Percentiles rank a stretch among this genome's conserved stretches.
Conservation (phyloP, 2,113 vertebrate species). For the Trichomycterus rosablanca region DNA sequence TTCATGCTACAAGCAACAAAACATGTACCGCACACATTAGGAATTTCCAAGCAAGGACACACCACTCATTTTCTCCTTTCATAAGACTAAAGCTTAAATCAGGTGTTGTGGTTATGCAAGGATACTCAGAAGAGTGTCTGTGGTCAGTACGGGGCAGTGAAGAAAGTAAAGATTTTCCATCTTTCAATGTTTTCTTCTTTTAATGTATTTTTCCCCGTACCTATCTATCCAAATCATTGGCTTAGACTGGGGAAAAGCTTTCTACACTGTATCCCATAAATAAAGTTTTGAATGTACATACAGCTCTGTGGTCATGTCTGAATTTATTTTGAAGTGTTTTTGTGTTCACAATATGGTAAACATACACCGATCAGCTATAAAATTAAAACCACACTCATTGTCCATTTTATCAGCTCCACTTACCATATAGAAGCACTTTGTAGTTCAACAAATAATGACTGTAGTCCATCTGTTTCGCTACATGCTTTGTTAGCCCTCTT, state of each 20-base stretch:
- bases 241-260: constrained; percentile 87
- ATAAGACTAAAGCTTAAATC: constrained; percentile 55
- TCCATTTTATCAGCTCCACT: too few species aligned
- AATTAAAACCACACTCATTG: too few species aligned
- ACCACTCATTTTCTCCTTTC: constrained; percentile 45
- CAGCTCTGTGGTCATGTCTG: constrained; percentile 15
- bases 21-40: constrained; percentile 49
- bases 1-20: constrained; percentile 54
- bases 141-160: constrained; percentile 47
- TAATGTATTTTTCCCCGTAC: constrained; percentile 49
- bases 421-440: too few species aligned
- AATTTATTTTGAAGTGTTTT: too few species aligned
- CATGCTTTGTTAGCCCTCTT: too few species aligned
- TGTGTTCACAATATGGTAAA: too few species aligned
- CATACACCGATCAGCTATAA: too few species aligned
- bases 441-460: too few species aligned
- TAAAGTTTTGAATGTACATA: constrained; percentile 83
- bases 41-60: constrained; percentile 48
- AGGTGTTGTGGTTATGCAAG: constrained; percentile 57
- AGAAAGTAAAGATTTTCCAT: constrained; percentile 46
- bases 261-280: constrained; percentile 97
- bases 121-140: constrained; percentile 39
- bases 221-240: constrained; percentile 81
- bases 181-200: constrained; percentile 51
- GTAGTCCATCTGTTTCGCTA: too few species aligned